phyloP scores from a whole-genome alignment of 2,888 invertebrate genomes.

The Microchrysa polita region DNA sequence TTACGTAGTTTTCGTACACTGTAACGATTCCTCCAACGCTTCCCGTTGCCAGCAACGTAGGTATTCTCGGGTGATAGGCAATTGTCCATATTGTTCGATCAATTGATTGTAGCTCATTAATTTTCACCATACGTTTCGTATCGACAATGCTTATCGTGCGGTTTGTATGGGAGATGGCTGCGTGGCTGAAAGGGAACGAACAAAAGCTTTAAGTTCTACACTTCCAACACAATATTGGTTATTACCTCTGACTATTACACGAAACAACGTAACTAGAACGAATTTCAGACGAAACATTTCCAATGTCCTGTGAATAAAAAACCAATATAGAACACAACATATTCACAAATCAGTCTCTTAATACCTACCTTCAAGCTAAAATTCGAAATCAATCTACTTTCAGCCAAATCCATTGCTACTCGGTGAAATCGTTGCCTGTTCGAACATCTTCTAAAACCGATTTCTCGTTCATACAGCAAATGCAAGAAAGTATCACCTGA shows the following conservation, averaged over 20 bases:
- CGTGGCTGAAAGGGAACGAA: constrained; percentile 36
- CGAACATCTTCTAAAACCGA: constrained; percentile 21
- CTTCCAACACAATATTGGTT: not conserved
- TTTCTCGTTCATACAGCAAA: constrained; percentile 35
- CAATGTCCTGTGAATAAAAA: constrained; percentile 38
- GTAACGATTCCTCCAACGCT: constrained; percentile 42
- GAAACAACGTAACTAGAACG: constrained; percentile 41
- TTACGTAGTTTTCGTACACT: constrained; percentile 38
- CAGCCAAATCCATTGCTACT: constrained; percentile 23
- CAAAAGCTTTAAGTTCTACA: not conserved
- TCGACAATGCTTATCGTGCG: constrained; percentile 42
- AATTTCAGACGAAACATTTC: constrained; percentile 38
- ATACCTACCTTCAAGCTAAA: constrained; percentile 30
- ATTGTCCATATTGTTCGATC: constrained; percentile 44
- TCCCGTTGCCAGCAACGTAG: constrained; percentile 35
- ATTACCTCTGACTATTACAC: constrained; percentile 35
- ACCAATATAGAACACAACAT: too few relatives aligned
- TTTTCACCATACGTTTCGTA: constrained; percentile 40
- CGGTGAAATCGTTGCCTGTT: not conserved
- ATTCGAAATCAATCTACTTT: constrained; percentile 19
- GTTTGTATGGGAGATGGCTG: constrained; percentile 41
- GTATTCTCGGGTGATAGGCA: constrained; percentile 41
- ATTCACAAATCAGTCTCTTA: too few relatives aligned
- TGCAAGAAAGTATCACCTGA: constrained; percentile 22
- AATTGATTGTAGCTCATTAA: constrained; percentile 31